Base-by-base conservation (phyloP, 2,797 vertebrate species). In the Sebastes trivittatus region DNA sequence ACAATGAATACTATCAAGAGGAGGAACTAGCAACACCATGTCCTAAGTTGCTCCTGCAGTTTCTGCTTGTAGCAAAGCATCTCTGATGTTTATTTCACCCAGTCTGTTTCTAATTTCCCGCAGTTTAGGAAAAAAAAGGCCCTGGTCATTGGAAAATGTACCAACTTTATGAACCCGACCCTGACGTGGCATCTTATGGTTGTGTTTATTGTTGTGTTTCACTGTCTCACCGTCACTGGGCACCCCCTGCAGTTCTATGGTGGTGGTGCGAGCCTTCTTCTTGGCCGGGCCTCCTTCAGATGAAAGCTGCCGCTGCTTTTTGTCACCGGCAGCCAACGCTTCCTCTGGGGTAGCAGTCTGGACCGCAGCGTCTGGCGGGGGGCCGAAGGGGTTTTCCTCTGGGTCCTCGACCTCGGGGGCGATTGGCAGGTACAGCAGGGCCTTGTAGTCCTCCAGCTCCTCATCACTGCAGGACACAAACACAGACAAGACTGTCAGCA, bases 391-490 rank as follows among this genome's bases (percentile, higher is more conserved):
- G 71, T 98, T 99, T 88, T 99, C 98, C 93, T 99, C 98, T 1
- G 98, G 98, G 77, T 99, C 98, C 84, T 99, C 98, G 11, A 99
- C 98, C 92, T 99, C 98, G 1, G 98, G 98, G 13, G 98, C 98
- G 36, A 99, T 99, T 80, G 98, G 98, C 77, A 99, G 95, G 92
- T 99, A 99, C 36, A 99, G 95, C 78, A 99, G 94, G 16, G 98
- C 98, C 87, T 97, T 97, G 75, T 96, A 97, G 92, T 99, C 98
- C 94, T 99, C 98, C 90, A 99, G 92, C 88, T 99, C 98, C 93
- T 99, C 98, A 58, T 99, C 98, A 11, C 98, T 99, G 82, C 9
- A 32, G 30, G 20, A 55, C 38, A 82, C 18, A 83, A 46, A 70
- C 25, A 60, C 30, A 63, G 14, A 65, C 11, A 7, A 16, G 22